Base-by-base conservation (phyloP, 2,888 invertebrate species). In the Pantelozetes paolii region DNA sequence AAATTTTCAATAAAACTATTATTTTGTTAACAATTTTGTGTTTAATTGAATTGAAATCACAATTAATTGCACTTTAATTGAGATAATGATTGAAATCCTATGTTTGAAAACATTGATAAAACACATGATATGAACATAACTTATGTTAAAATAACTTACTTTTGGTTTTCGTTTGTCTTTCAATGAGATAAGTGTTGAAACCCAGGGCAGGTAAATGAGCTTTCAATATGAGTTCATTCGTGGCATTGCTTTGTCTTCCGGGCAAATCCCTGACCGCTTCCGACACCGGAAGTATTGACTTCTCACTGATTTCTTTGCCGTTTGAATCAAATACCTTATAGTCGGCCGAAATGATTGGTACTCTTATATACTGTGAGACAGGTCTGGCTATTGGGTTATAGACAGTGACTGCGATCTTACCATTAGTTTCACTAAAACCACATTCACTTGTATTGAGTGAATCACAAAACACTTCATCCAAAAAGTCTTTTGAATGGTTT, bases 141-240 rank as follows among this genome's bases (percentile, higher is more conserved):
- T n/a, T n/a, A n/a, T n/a, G n/a, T n/a, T n/a, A n/a, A n/a, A n/a
- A n/a, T n/a, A n/a, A n/a, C n/a, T n/a, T n/a, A n/a, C n/a, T n/a
- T n/a, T n/a, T n/a, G n/a, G n/a, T n/a, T n/a, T n/a, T n/a, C n/a
- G n/a, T n/a, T n/a, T n/a, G n/a, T n/a, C n/a, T n/a, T n/a, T n/a
- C 32, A 15, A 83, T 78, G 59, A 81, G 80, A 78, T 80, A 83
- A 0, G 82, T 79, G 30, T 78, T 79, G 75, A 80, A 79, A 72
- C 79, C 80, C 72, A 77, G 81, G 0, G 90, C 83, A 0, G 90
- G 89, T 1, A 91, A 79, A 15, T 73, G 73, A 0, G 89, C 89
- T 20, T 85, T 79, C 80, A 94, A 93, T 0, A 91, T 83, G 0
- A 93, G 81, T 79, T 93, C 92, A 78, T 85, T 84, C 0, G 84